phyloP scores from a whole-genome alignment of 1,140 invertebrate species.

The Anoplolepis gracilipes region DNA sequence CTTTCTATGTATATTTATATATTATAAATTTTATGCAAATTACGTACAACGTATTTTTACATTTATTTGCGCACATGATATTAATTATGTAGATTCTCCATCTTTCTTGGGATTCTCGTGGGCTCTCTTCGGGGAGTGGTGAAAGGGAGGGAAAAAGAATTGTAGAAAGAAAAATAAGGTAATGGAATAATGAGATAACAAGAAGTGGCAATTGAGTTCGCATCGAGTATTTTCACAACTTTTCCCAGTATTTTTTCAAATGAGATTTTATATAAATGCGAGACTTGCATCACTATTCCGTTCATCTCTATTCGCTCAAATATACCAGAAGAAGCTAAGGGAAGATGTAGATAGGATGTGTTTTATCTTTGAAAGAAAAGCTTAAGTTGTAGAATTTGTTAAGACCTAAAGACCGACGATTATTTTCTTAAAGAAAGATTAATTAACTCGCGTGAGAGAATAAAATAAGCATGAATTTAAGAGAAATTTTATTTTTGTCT shows the following conservation, averaged over 20 bases:
- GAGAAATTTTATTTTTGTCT: background rate
- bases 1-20: too few relatives aligned
- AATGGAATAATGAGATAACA: too few relatives aligned
- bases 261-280: background rate
- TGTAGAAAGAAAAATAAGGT: too few relatives aligned
- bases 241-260: background rate
- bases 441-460: background rate
- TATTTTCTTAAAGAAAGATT: constrained; percentile 24
- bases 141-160: too few relatives aligned
- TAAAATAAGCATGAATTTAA: background rate
- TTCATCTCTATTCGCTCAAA: background rate
- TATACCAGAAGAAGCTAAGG: background rate
- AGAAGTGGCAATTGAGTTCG: too few relatives aligned
- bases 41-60: too few relatives aligned
- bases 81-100: too few relatives aligned
- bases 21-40: too few relatives aligned
- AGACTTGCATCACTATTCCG: background rate
- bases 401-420: background rate
- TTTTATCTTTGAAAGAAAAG: background rate
- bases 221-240: background rate
- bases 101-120: too few relatives aligned
- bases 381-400: background rate
- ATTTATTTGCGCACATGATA: too few relatives aligned
- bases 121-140: too few relatives aligned
- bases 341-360: background rate